Evolutionary conservation across 1,140 invertebrate species (phyloP).

Genomic region (Lycorma delicatula): DNA sequence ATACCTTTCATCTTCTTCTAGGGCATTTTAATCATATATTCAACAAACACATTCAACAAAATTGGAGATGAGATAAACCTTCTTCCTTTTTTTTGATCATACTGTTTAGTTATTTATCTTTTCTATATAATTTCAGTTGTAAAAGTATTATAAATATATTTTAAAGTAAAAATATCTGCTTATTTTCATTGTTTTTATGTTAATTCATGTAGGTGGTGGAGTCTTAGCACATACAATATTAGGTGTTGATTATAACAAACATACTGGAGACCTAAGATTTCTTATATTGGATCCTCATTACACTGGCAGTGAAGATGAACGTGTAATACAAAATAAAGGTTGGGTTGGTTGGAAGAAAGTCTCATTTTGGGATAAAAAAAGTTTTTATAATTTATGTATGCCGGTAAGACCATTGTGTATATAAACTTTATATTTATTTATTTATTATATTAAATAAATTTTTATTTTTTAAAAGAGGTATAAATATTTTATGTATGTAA

Average conservation of each 20-base stretch:
- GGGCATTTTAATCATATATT: too few species aligned
- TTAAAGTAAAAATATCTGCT: neutral
- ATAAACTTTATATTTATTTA: conserved; percentile 38
- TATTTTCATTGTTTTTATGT: conserved; percentile 10
- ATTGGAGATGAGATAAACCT: too few species aligned
- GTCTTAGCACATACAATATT: conserved; percentile 96
- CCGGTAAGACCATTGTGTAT: conserved; percentile 56
- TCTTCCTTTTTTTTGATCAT: too few species aligned
- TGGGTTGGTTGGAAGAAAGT: conserved; percentile 91
- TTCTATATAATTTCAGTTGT: too few species aligned
- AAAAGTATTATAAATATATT: conserved; percentile 4
- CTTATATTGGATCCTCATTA: conserved; percentile 98
- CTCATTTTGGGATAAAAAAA: conserved; percentile 84
- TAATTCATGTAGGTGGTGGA: conserved; percentile 66
- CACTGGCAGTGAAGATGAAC: conserved; percentile 70
- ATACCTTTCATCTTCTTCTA: too few species aligned
- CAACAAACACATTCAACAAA: too few species aligned
- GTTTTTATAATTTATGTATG: conserved; percentile 93
- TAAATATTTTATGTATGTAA: too few species aligned
- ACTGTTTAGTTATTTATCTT: too few species aligned
- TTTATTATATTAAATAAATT: too few species aligned
- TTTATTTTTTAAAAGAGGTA: too few species aligned
- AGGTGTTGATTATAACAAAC: conserved; percentile 79
- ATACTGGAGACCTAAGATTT: conserved; percentile 71
- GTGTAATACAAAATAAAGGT: conserved; percentile 64